A percentile compares a stretch with the other conserved stretches of the same genome.
Evolutionary conservation across 2,113 vertebrate species (phyloP).

Genomic region (Clinocottus analis): DNA sequence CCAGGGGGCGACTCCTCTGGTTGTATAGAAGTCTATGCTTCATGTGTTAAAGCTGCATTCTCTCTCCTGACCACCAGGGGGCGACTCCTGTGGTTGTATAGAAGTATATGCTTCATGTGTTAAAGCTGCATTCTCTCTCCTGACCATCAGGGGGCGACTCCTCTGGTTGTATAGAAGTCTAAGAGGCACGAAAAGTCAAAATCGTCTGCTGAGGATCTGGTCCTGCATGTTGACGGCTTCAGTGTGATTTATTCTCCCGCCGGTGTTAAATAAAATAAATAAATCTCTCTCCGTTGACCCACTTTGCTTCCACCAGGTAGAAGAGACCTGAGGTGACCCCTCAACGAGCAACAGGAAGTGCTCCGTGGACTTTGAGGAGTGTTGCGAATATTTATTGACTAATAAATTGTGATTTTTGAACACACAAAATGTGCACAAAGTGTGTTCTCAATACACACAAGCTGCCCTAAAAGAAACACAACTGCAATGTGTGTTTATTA

Average conservation of each 20-base stretch:
- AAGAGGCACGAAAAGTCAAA: too few species aligned
- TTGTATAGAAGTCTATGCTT: too few species aligned
- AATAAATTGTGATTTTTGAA: neutral
- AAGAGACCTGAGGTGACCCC: neutral
- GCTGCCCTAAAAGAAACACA: neutral
- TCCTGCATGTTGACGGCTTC: too few species aligned
- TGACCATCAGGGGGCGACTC: too few species aligned
- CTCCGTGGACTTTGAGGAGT: neutral
- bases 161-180: too few species aligned
- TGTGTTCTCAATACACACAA: neutral
- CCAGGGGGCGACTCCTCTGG: too few species aligned
- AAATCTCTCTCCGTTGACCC: neutral
- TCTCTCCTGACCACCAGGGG: too few species aligned
- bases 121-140: too few species aligned
- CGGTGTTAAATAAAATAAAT: neutral
- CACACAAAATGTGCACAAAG: neutral
- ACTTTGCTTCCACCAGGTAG: neutral
- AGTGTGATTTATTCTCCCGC: neutral
- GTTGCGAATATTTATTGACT: neutral
- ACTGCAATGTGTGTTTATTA: neutral
- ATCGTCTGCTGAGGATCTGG: too few species aligned
- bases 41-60: too few species aligned
- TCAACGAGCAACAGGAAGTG: neutral
- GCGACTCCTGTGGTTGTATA: too few species aligned
- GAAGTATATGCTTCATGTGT: too few species aligned